These are phyloP conservation scores for Synergus laeviventris DNA, from an alignment of 2,888 invertebrate species.

Conservation along the genomic window DNA sequence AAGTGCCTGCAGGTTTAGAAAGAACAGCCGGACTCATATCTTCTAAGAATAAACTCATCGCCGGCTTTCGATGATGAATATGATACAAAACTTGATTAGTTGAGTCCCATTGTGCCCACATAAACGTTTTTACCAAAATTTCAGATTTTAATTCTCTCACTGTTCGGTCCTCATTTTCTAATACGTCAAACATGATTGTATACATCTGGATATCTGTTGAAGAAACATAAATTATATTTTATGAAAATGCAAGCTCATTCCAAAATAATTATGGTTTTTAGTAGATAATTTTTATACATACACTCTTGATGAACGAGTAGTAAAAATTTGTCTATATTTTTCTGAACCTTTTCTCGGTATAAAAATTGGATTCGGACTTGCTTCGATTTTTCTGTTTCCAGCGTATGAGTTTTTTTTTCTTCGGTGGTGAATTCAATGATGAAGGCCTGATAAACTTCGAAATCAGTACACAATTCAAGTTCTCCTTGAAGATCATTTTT, in stretches of 20 bases:
- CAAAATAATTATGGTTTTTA: not conserved
- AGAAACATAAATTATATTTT: constrained; percentile 34
- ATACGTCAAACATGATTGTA: constrained; percentile 60
- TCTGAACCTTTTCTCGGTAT: constrained; percentile 78
- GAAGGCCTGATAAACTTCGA: constrained; percentile 80
- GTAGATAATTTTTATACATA: constrained; percentile 75
- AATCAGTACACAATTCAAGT: constrained; percentile 43
- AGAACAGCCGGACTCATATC: constrained; percentile 79
- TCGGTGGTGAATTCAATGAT: constrained; percentile 80
- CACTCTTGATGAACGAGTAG: constrained; percentile 88
- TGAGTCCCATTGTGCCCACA: constrained; percentile 93
- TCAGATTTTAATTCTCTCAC: constrained; percentile 73
- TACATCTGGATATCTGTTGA: constrained; percentile 68
- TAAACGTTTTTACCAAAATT: constrained; percentile 82
- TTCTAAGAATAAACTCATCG: constrained; percentile 82
- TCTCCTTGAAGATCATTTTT: constrained; percentile 30
- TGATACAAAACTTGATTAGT: constrained; percentile 88
- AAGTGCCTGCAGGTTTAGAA: constrained; percentile 75
- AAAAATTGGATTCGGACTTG: constrained; percentile 90
- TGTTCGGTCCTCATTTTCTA: constrained; percentile 50
- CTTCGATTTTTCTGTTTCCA: constrained; percentile 80
- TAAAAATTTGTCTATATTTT: constrained; percentile 81
- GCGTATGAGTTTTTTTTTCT: constrained; percentile 71
- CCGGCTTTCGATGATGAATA: constrained; percentile 86
- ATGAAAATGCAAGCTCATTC: constrained; percentile 36